Evolutionary conservation across 2,113 vertebrate genomes (phyloP).

Genomic region (Anarhynchus alexandrinus): DNA sequence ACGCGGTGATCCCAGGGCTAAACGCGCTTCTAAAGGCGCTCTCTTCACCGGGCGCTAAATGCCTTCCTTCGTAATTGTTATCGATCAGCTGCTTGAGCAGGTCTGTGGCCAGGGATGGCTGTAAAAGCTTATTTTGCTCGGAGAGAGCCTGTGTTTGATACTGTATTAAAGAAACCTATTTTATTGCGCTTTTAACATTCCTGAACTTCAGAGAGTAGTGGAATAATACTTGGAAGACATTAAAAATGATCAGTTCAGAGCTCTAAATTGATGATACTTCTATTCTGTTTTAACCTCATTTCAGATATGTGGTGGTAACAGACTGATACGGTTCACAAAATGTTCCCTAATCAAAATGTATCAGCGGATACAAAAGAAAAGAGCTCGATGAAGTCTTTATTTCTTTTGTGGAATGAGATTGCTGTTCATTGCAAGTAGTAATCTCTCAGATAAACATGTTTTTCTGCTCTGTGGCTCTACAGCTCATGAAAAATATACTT

Average conservation of each 20-base stretch:
- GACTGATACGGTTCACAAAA: neutral
- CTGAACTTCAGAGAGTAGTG: neutral
- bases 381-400: neutral
- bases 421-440: neutral
- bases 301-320: neutral
- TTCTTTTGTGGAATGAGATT: neutral
- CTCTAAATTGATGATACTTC: neutral
- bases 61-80: conserved; percentile 4
- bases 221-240: neutral
- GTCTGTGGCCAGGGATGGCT: neutral
- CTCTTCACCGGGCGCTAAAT: neutral
- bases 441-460: neutral
- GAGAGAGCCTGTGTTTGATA: neutral
- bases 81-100: neutral
- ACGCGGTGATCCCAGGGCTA: neutral
- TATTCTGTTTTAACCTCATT: neutral
- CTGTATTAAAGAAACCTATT: neutral
- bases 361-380: neutral
- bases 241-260: neutral
- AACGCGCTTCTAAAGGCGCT: neutral
- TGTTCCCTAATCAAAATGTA: neutral
- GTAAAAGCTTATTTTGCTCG: neutral
- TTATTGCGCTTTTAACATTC: conserved; percentile 1
- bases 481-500: neutral
- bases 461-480: neutral